Percentiles rank a stretch among this genome's conserved stretches.
Conservation (phyloP, 2,888 invertebrate species). For the Macrophya annulata region DNA sequence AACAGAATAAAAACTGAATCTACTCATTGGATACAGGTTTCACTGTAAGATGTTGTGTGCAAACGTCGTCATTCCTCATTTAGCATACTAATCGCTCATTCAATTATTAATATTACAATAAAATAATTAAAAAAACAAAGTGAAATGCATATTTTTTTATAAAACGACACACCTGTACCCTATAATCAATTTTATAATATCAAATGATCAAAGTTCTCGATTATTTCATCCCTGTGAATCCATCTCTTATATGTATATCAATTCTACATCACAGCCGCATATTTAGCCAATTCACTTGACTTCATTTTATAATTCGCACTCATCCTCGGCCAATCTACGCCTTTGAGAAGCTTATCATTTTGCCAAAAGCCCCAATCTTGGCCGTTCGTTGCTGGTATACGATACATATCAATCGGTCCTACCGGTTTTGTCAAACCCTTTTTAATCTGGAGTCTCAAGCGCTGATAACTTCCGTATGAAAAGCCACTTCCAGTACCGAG, state of each 20-base stretch:
- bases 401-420: slow-evolving; percentile 58
- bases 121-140: slow-evolving; percentile 55
- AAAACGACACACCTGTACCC: neutral
- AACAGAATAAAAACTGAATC: slow-evolving; percentile 11
- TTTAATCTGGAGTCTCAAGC: slow-evolving; percentile 55
- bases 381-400: slow-evolving; percentile 45
- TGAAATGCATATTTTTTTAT: neutral
- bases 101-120: slow-evolving; percentile 59
- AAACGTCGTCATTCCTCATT: slow-evolving; percentile 67
- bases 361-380: slow-evolving; percentile 60
- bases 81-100: slow-evolving; percentile 59
- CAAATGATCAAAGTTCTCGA: neutral
- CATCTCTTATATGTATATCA: neutral
- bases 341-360: slow-evolving; percentile 50
- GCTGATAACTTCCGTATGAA: slow-evolving; percentile 57
- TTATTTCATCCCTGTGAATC: neutral
- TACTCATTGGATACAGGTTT: slow-evolving; percentile 12
- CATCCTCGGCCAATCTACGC: slow-evolving; percentile 52
- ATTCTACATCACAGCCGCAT: slow-evolving; percentile 24
- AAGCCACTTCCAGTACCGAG: slow-evolving; percentile 57
- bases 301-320: slow-evolving; percentile 42
- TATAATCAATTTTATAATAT: neutral
- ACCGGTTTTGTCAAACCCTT: slow-evolving; percentile 57
- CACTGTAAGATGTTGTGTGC: slow-evolving; percentile 49
- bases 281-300: slow-evolving; percentile 56